Conservation (phyloP, 2,113 vertebrate genomes). For the Tyrannus savana region DNA sequence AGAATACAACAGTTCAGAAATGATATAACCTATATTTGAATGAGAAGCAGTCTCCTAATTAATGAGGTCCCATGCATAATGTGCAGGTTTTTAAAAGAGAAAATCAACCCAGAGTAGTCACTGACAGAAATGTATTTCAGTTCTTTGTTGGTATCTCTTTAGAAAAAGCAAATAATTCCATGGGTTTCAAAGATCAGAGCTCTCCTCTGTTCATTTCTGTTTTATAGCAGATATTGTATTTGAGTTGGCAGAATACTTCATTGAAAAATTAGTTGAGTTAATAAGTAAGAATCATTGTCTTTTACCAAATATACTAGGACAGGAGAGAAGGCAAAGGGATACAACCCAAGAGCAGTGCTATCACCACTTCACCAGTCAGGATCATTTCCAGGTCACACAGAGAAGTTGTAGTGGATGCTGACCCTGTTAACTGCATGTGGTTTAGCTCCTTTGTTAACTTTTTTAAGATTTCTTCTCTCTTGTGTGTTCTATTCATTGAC, state of each 20-base stretch:
- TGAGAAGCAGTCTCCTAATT: background rate
- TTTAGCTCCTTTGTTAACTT: background rate
- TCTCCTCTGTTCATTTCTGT: background rate
- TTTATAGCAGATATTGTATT: background rate
- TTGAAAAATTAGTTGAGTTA: background rate
- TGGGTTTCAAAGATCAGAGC: background rate
- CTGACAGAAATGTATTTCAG: background rate
- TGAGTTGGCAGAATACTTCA: background rate
- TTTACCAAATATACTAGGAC: fast-evolving
- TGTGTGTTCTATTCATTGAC: background rate
- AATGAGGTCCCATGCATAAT: background rate
- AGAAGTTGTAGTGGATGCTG: background rate
- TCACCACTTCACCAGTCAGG: background rate
- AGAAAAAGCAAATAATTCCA: background rate
- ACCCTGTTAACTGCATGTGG: background rate
- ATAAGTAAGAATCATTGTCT: background rate
- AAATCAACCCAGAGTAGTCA: background rate
- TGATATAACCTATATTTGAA: background rate
- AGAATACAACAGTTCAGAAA: background rate
- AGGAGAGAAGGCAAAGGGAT: background rate
- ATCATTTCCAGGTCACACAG: background rate
- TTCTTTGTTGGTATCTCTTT: background rate
- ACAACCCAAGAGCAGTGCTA: fast-evolving
- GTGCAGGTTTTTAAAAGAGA: background rate
- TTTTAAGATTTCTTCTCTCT: background rate